Base-by-base conservation (phyloP, 2,888 invertebrate genomes). In the Abrostola triplasia region DNA sequence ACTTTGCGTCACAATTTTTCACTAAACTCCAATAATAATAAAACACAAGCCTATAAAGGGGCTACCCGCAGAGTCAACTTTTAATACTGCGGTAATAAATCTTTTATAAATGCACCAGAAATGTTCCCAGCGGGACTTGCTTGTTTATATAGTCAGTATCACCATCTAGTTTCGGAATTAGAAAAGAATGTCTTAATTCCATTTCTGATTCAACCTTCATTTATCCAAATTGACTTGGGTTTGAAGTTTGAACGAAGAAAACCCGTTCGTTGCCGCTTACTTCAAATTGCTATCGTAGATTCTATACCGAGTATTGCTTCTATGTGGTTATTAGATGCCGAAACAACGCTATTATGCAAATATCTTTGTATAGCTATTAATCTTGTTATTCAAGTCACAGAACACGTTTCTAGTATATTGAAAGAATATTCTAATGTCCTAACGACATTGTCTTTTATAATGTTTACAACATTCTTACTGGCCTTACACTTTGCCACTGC, bases 321-420 rank as follows among this genome's bases (percentile, higher is more conserved):
- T 67, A 70, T 77, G 59, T 71, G 59, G 67, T 76, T 68, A 74
- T 73, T 67, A 76, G 71, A 64, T 74, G 68, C 75, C 73, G 60
- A 75, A 83, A 84, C 76, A 83, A 82, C 77, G 73, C 81, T 81
- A 82, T 87, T 86, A 87, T 84, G 82, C 79, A 85, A 85, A 84
- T 82, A 79, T 65, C 82, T 84, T 77, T 67, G 60, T 78, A 79
- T 76, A 77, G 70, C 73, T 76, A 84, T 87, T 79, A 77, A 80
- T 80, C 70, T 76, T 66, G 64, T 74, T 77, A 78, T 80, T 73
- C 65, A 40, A 79, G 75, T 76, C 80, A 77, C 76, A 72, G 71
- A 78, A 81, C 79, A 70, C 70, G 79, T 81, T 81, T 79, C 57
- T 37, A 65, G 54, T 52, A 71, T 56, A 70, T 69, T 49, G 54